These are phyloP conservation scores for Morpho achilles DNA, from an alignment of 2,888 invertebrate species.

Conservation along the genomic window DNA sequence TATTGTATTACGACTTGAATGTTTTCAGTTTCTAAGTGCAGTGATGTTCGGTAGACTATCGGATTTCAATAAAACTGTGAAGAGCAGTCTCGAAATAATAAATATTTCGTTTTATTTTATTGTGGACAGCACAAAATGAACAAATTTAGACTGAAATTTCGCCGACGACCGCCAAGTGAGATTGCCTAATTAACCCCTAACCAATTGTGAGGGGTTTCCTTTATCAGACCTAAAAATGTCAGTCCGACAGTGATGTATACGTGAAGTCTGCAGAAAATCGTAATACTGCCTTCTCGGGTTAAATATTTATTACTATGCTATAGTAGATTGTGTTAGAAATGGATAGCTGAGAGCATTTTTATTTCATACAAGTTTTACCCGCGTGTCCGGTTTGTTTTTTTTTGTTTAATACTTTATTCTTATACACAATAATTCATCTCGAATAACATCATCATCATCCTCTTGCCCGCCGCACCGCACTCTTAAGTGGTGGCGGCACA, in stretches of 20 bases:
- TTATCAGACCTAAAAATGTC: slow-evolving; percentile 8
- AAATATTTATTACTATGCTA: too few species aligned
- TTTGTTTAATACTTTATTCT: too few species aligned
- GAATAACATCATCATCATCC: too few species aligned
- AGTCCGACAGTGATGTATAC: slow-evolving; percentile 1
- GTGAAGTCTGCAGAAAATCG: not conserved
- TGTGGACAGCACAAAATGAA: slow-evolving; percentile 1
- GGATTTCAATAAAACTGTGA: too few species aligned
- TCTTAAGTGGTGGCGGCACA: too few species aligned
- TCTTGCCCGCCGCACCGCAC: too few species aligned
- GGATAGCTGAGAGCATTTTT: too few species aligned
- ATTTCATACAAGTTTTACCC: too few species aligned
- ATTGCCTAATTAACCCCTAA: slow-evolving; percentile 11
- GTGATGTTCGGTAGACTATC: too few species aligned
- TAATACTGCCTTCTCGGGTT: not conserved
- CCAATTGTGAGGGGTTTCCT: slow-evolving; percentile 3
- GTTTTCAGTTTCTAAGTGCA: not conserved
- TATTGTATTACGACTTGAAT: not conserved
- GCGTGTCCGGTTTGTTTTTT: too few species aligned
- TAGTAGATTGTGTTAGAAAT: too few species aligned
- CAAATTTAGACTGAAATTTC: slow-evolving; percentile 1
- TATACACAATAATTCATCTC: too few species aligned
- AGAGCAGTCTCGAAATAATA: not conserved
- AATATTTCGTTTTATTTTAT: not conserved
- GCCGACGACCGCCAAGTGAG: slow-evolving; percentile 8